Base-by-base conservation (phyloP, 1,140 invertebrate genomes). In the Coelopa frigida region DNA sequence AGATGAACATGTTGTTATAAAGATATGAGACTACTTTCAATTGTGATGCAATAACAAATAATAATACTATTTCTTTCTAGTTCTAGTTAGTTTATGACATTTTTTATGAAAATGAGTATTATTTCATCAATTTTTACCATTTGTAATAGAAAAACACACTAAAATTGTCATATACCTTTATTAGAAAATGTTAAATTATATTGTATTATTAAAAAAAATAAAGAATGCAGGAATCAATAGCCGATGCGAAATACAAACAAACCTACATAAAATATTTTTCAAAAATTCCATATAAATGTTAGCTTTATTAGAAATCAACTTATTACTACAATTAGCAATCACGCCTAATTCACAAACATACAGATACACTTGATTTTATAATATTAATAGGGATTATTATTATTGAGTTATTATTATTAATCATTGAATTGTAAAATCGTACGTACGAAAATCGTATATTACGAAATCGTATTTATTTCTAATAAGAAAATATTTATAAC, bases 61-160 rank as follows among this genome's bases (percentile, higher is more conserved):
- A 40, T 40, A n/a, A 49, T 22, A 44, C 14, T 37, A 21, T 22
- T 39, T 27, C 12, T 49, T 22, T 31, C n/a, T 10, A 26, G 7
- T 44, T 44, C 6, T 36, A 49, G 23, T 33, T 15, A 43, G 38
- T 49, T 37, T 35, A 20, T 42, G 39, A 12, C 11, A 21, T 43
- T 43, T 44, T 7, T 44, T 32, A 21, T 44, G 21, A 21, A 44
- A 17, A 18, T 17, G 4, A 20, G 24, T 32, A 44, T 44, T 26
- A 44, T 18, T 32, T 18, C 33, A 21, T 10, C 7, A 44, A 12
- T 42, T 42, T 21, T 24, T 36, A 15, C 7, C 18, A 36, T 15
- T 10, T 7, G 6, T 36, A 36, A 7, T 44, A 23, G 31, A 44
- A 15, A 24, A 14, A 44, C 14, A 18, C 11, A 10, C 7, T 36